These are phyloP conservation scores for Cyclophora punctaria DNA, from an alignment of 2,888 invertebrate species.

Conservation along the genomic window DNA sequence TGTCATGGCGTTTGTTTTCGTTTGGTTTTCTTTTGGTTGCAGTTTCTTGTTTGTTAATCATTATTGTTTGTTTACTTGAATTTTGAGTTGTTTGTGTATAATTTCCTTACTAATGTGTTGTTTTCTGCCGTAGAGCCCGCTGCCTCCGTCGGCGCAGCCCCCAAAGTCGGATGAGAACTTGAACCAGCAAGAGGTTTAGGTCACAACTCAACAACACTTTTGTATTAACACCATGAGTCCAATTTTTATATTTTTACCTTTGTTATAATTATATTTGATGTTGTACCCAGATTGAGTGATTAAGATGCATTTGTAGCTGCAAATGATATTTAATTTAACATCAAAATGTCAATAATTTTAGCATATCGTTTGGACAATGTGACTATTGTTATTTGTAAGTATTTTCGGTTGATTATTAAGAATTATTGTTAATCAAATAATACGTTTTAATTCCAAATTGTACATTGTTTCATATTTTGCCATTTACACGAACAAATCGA, in stretches of 20 bases:
- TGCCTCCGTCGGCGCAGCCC: slow-evolving; percentile 75
- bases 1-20: slow-evolving; percentile 20
- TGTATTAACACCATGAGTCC: slow-evolving; percentile 40
- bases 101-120: slow-evolving; percentile 2
- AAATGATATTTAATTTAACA: not conserved
- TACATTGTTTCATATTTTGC: slow-evolving; percentile 7
- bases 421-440: not conserved
- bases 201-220: slow-evolving; percentile 29
- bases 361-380: slow-evolving; percentile 50
- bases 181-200: slow-evolving; percentile 79
- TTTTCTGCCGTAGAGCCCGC: slow-evolving; percentile 78
- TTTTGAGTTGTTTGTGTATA: not conserved
- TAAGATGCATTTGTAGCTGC: slow-evolving; percentile 6
- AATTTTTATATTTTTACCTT: slow-evolving; percentile 51
- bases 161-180: slow-evolving; percentile 84
- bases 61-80: slow-evolving; percentile 4
- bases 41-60: slow-evolving; percentile 22
- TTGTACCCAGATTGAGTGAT: slow-evolving; percentile 37
- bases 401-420: slow-evolving; percentile 1
- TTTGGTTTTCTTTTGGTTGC: slow-evolving; percentile 24
- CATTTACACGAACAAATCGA: not conserved
- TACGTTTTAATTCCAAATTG: not conserved
- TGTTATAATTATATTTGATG: slow-evolving; percentile 39
- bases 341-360: slow-evolving; percentile 39
- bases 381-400: slow-evolving; percentile 23